phyloP scores from a whole-genome alignment of 2,888 invertebrate genomes.

The Venustoraphidia nigricollis region DNA sequence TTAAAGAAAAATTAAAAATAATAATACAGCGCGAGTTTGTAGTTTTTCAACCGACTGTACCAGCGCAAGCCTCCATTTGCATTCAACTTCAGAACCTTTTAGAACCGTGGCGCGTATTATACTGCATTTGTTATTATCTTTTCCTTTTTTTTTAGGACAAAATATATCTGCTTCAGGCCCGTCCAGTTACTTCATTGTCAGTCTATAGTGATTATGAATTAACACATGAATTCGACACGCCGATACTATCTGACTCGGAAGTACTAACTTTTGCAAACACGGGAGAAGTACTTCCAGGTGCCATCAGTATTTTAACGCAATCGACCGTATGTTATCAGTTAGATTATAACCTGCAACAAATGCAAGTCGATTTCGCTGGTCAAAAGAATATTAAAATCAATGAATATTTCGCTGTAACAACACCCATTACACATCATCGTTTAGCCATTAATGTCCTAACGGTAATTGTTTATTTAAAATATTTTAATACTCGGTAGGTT shows the following conservation, averaged over 20 bases:
- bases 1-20: too few relatives aligned
- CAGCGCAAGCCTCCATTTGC: too few relatives aligned
- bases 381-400: background rate
- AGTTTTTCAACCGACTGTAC: too few relatives aligned
- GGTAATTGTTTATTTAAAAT: constrained; percentile 13
- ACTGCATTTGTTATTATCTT: too few relatives aligned
- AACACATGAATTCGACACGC: constrained; percentile 58
- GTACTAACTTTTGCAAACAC: constrained; percentile 55
- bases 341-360: background rate
- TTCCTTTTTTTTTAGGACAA: constrained; percentile 27
- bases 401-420: background rate
- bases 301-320: constrained; percentile 35
- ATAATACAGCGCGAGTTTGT: too few relatives aligned
- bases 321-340: background rate
- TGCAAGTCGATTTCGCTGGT: background rate
- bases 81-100: too few relatives aligned
- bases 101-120: too few relatives aligned
- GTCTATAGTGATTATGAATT: constrained; percentile 65
- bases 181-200: constrained; percentile 60
- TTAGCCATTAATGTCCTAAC: constrained; percentile 21
- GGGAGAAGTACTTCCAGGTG: constrained; percentile 53
- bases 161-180: constrained; percentile 55
- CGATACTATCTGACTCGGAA: constrained; percentile 48
- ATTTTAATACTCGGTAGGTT: background rate
- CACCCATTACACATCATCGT: constrained; percentile 8